Evolutionary conservation across 2,888 invertebrate species (phyloP).

Genomic region (Polymixis lichenea): DNA sequence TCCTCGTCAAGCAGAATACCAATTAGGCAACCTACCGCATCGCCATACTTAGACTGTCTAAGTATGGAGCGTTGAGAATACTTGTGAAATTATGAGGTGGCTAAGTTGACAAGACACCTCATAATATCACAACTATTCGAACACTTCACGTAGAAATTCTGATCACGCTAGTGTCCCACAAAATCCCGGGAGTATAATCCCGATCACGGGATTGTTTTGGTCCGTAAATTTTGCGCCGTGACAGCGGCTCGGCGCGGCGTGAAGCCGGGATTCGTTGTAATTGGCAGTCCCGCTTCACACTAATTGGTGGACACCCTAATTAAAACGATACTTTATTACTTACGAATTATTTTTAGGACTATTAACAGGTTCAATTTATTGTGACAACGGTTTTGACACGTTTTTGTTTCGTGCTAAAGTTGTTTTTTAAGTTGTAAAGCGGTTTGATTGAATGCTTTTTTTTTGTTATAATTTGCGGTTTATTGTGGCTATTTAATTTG

Average conservation of each 20-base stretch:
- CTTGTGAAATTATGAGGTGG: too few relatives aligned
- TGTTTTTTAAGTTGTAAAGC: conserved; percentile 6
- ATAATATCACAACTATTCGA: conserved; percentile 28
- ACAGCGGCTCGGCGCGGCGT: conserved; percentile 49
- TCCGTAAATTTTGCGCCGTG: conserved; percentile 67
- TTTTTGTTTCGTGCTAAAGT: conserved; percentile 24
- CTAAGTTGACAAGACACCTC: conserved; percentile 8
- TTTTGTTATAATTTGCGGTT: neutral
- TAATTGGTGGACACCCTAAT: conserved; percentile 67
- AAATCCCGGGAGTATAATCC: conserved; percentile 65
- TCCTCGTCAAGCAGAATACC: conserved; percentile 40
- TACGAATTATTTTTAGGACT: conserved; percentile 45
- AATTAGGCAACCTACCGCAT: conserved; percentile 57
- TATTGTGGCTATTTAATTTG: neutral
- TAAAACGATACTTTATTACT: conserved; percentile 59
- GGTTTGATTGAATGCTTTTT: conserved; percentile 7
- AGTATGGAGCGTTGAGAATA: too few relatives aligned
- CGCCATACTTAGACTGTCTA: conserved; percentile 21
- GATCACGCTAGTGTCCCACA: conserved; percentile 34
- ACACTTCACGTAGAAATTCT: conserved; percentile 11
- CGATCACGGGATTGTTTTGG: conserved; percentile 66
- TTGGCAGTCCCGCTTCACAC: conserved; percentile 70
- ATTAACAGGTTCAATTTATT: conserved; percentile 55
- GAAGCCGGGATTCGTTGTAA: conserved; percentile 66
- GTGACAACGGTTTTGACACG: conserved; percentile 21